Base-by-base conservation (phyloP, 53 echinoderm and acorn worm genomes). In the Luidia sarsii region DNA sequence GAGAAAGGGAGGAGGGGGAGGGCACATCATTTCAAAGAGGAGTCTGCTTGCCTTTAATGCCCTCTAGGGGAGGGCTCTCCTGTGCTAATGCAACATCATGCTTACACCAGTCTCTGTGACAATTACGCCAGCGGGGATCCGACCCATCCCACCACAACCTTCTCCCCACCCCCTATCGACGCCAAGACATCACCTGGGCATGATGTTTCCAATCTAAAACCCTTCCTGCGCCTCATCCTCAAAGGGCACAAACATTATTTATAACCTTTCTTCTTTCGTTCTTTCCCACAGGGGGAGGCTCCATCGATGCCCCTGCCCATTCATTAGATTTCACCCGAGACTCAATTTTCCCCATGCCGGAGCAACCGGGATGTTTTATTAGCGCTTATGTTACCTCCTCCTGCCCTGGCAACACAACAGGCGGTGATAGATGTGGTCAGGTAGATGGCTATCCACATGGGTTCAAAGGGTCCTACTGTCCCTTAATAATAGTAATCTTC, bases 351-450 rank as follows among this genome's bases (percentile, higher is more conserved):
- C 7, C 45, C 27, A n/a, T n/a, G n/a, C 29, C 45, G 45, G 57
- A 29, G 55, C 59, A 59, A 45, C 60, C 27, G 46, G 2, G 45
- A 60, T 75, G 75, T 75, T 75, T 57, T 75, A 75, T 75, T 75
- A 41, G 75, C 29, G 46, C 39, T 75, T 39, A 60, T 43, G 75
- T 75, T 75, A 75, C 75, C 46, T 45, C 75, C 75, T 38, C 7
- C 30, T 3, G 72, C 54, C 48, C 39, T 16, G 28, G 60, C 59
- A 39, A 75, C 59, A 60, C 75, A 32, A 48, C 61, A 28, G 59
- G 75, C 59, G 43, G 75, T 75, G 28, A 59, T 56, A 75, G 4
- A 16, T 30, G 21, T 45, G 60, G 59, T 4, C 45, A 60, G n/a
- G n/a, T 23, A 60, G 75, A 72, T 56, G 33, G 72, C 36, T 16